Percentiles rank a stretch among this genome's conserved stretches.
These are phyloP conservation scores for Melieria omissa DNA, from an alignment of 2,888 invertebrate species.

Conservation along the genomic window DNA sequence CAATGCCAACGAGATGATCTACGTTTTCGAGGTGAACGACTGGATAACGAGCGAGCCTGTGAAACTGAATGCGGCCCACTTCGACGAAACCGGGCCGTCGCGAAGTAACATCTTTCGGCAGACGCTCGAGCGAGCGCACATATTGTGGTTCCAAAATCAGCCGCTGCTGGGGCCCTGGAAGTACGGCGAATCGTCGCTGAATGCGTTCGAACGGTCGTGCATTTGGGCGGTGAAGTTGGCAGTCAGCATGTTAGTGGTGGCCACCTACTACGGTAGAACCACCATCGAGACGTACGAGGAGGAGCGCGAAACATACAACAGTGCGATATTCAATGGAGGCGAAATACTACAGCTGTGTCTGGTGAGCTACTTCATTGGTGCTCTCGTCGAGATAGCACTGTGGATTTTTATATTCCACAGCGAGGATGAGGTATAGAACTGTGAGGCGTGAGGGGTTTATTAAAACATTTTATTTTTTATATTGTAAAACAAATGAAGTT, in stretches of 20 bases:
- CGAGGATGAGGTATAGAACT: neutral
- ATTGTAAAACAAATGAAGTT: too few relatives aligned
- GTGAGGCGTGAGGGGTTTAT: too few relatives aligned
- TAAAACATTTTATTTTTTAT: too few relatives aligned
- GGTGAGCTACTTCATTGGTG: slow-evolving; percentile 33
- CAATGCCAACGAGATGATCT: slow-evolving; percentile 20
- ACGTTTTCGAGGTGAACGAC: slow-evolving; percentile 34
- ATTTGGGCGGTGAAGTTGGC: slow-evolving; percentile 39
- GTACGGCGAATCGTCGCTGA: slow-evolving; percentile 26
- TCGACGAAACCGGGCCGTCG: neutral
- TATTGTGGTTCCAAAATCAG: slow-evolving; percentile 45
- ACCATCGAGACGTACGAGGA: slow-evolving; percentile 47
- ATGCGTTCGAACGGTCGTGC: slow-evolving; percentile 44
- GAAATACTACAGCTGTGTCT: slow-evolving; percentile 35
- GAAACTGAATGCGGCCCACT: neutral
- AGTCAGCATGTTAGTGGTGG: slow-evolving; percentile 34
- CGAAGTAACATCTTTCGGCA: neutral
- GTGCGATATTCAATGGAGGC: slow-evolving; percentile 32
- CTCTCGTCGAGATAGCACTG: slow-evolving; percentile 30
- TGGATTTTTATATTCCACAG: slow-evolving; percentile 13
- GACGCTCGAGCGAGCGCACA: slow-evolving; percentile 16
- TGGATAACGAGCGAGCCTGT: slow-evolving; percentile 42
- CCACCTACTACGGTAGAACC: slow-evolving; percentile 43
- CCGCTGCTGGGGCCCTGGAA: slow-evolving; percentile 41
- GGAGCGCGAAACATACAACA: slow-evolving; percentile 46